Base-by-base conservation (phyloP, 2,797 vertebrate genomes). In the Trachurus trachurus region DNA sequence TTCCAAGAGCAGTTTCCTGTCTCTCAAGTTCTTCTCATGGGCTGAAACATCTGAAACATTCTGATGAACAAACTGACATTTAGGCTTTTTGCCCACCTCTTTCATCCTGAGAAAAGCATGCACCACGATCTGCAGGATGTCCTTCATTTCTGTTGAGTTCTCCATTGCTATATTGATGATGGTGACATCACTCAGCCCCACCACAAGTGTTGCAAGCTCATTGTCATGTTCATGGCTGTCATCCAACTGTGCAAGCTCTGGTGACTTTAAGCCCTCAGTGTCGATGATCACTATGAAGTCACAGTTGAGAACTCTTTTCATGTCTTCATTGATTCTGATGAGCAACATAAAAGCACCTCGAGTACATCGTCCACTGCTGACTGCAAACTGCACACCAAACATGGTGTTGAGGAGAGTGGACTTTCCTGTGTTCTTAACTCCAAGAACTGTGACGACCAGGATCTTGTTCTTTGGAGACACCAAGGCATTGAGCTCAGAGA, bases 301-400 rank as follows among this genome's bases (percentile, higher is more conserved):
- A 87, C 89, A 93, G 64, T 92, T 91, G 9, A n/a, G n/a, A n/a
- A 97, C 17, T 49, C 89, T 58, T 78, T 80, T 91, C 5, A 94
- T 49, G 26, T 92, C 80, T 37, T 95, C 94, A 1, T 82, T 79
- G 42, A 96, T 85, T 10, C 66, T 92, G 66, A 94, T 90, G 6
- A 94, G 81, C 56, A 94, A 74, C 93, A 95, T 94, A 11, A 93
- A 95, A 15, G 94, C 94, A 40, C 94, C 94, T 87, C 93, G 78
- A 21, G 94, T 95, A 71, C 94, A 94, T 85, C 93, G 78, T 11
- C 94, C 92, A 79, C 90, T 94, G 82, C 96, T 94, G 6, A 96
- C 94, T 19, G 95, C 93, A 84, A 97, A 97, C 85, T 95, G 95
- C 49, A 97, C 93, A 68, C 94, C 94, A 90, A 95, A 95, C 94